A percentile compares a stretch with the other conserved stretches of the same genome.
Evolutionary conservation across 2,113 vertebrate species (phyloP).

Genomic region (Eulemur macaco): DNA sequence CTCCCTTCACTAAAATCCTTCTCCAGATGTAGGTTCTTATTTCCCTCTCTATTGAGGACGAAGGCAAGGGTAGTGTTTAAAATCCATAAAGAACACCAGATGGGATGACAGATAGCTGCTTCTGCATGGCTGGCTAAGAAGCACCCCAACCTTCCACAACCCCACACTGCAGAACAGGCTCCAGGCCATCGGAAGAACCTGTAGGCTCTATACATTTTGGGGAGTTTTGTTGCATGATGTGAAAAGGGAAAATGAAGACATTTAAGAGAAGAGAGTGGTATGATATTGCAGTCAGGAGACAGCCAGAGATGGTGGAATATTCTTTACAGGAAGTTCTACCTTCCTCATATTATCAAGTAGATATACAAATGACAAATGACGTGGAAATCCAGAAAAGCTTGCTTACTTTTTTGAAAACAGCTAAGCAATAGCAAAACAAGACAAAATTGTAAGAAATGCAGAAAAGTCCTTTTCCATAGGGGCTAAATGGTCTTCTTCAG

Average conservation of each 20-base stretch:
- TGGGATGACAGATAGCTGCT: neutral
- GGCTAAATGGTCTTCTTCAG: neutral
- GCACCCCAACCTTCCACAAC: neutral
- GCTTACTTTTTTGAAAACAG: neutral
- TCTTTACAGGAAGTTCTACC: neutral
- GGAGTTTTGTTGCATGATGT: neutral
- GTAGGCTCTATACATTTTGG: neutral
- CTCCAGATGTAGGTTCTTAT: neutral
- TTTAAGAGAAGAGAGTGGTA: neutral
- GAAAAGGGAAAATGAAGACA: neutral
- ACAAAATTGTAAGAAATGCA: neutral
- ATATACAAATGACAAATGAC: neutral
- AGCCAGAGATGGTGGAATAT: neutral
- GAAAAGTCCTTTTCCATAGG: neutral
- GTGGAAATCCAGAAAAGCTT: neutral
- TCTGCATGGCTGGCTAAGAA: neutral
- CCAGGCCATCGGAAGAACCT: neutral
- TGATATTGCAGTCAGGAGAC: neutral
- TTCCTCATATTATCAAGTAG: neutral
- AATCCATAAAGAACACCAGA: neutral
- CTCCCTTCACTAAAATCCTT: neutral
- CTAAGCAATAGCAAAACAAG: neutral
- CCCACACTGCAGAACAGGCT: neutral
- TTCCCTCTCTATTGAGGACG: neutral
- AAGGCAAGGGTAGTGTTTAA: neutral